Base-by-base conservation (phyloP, 1,140 invertebrate genomes). In the Drosophila busckii region DNA sequence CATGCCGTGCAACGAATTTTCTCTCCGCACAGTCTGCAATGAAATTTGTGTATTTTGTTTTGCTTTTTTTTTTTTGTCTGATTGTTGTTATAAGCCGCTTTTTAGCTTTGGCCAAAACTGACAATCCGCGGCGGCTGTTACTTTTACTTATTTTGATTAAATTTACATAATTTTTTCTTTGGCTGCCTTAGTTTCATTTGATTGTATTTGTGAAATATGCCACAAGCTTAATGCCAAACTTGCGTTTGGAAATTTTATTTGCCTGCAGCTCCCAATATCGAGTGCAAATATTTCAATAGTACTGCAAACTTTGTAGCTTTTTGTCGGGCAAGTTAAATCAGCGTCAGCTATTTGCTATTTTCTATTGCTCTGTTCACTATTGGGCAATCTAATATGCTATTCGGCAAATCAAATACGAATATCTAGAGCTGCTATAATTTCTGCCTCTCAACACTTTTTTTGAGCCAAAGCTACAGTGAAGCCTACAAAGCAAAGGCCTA, bases 61-160 rank as follows among this genome's bases (percentile, higher is more conserved):
- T 46, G 16, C 26, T 19, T 41, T 34, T 22, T 59, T 56, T 42
- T 56, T 76, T 42, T 65, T 70, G 68, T 34, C 29, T 46, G 58
- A 56, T 49, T 80, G 73, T 80, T 78, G 73, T 71, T 64, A 59
- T 78, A 78, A 78, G 71, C 71, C 63, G 68, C 68, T 78, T 78
- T n/a, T 78, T 64, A 68, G 68, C 73, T 49, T 31, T 50, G 48
- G 52, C 62, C n/a, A n/a, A n/a, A n/a, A 53, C 68, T 56, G 73
- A 80, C 73, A 78, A 80, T 78, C 71, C 73, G 73, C 73, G 56
- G 65, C 71, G 71, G 71, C 73, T 80, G 63, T 68, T 78, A 78
- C 73, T 78, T 78, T 68, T 78, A 78, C 73, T 78, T 78, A 78
- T 78, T 78, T 78, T 78, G 73, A 82, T 82, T 82, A 80, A 80